Evolutionary conservation across 2,797 vertebrate species (phyloP), one percentile per base, ranked within the genome.

Genomic region (Epinephelus awoara): DNA sequence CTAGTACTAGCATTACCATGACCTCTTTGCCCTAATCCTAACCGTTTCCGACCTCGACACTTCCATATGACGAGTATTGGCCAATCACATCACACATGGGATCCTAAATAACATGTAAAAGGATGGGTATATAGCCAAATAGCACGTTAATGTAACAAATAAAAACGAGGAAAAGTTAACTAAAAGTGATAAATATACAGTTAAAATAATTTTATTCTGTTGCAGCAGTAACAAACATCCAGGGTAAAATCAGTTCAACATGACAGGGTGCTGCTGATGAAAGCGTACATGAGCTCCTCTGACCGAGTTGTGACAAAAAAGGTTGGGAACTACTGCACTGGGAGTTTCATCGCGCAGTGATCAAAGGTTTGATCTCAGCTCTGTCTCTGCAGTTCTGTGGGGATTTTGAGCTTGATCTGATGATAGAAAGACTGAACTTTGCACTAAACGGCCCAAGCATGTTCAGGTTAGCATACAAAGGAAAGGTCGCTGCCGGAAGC

Each of bases 401-500:
- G 46, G 52, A 75, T 55, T 55, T 54, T 34, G 17, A 65, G 38
- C 38, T 42, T 52, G 27, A 54, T 63, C 62, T 46, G 25, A 54
- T 5, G 11, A 71, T 0, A 34, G 57, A 79, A 47, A 79, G 44
- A 12, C 19, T 69, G 52, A 82, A 46, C 38, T 61, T 72, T 49
- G 21, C 15, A 1, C 38, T 46, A 11, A 76, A 42, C 11, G 4
- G 55, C 8, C 59, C 49, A 21, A 59, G n/a, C 44, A 55, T n/a
- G 38, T 40, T 77, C 14, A 49, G 6, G 67, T 80, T 9, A 23
- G 38, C 4, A 10, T 11, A 67, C 70, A 72, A 34, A 74, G 65
- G 61, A 72, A 64, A 86, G 82, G 72, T 68, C 6, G 49, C 44
- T 25, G 40, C 42, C 7, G 13, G 62, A 47, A 50, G 69, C 57